Base-by-base conservation (phyloP, 1,140 invertebrate species). In the Metaphire vulgaris region DNA sequence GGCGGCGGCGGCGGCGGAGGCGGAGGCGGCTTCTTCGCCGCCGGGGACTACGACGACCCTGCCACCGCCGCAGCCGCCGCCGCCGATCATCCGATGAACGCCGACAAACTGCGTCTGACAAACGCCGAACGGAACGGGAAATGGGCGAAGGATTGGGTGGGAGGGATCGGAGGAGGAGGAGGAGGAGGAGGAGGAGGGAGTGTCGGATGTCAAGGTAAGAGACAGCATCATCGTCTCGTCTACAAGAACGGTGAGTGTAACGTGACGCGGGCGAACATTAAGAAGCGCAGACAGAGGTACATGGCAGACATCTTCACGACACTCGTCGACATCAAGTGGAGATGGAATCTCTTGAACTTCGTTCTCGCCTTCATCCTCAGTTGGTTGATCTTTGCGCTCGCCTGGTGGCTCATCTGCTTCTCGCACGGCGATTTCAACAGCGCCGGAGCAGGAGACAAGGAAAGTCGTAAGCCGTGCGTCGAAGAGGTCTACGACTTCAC, bases 301-400 rank as follows among this genome's bases (percentile, higher is more conserved):
- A 69, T 82, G 1, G 91, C 92, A 87, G 91, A 93, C 33, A 91
- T 93, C 84, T 93, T 92, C 80, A 92, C 92, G 66, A 90, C 86
- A 69, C 87, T 91, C 88, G 90, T 93, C 76, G 80, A 82, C 6
- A 76, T 33, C 31, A 74, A 78, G 74, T 87, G 86, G 86, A 64
- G 85, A 33, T 77, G 80, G 33, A 80, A 84, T 67, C 69, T 84
- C 26, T 74, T 80, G 16, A 31, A 87, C 21, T 87, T 86, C 78
- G 78, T 80, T 0, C 65, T 80, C 21, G 79, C 81, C 6, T 86
- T 86, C 73, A 41, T 87, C 64, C 74, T 82, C 31, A 81, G 80
- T 32, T 87, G 86, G 86, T 74, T 84, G 21, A 69, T 82, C 21
- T 87, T 87, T 77, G 86, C 83, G 16, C 67, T 81, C 16, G 69